These are phyloP conservation scores for Tupaia chinensis DNA, from an alignment of 2,113 vertebrate species.

Conservation along the genomic window DNA sequence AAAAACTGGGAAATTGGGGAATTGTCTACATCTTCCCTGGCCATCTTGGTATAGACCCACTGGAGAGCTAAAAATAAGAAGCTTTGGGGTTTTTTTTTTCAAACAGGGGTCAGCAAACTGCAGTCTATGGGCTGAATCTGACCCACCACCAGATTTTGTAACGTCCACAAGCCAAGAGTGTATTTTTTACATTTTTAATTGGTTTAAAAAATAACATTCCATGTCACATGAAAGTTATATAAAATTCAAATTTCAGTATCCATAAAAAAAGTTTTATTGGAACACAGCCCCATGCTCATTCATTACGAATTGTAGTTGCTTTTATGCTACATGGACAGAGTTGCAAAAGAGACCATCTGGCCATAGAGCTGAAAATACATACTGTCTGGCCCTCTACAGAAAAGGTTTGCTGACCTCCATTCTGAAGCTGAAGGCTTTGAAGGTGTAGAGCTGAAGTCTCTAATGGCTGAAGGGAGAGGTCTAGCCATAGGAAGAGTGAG, in stretches of 20 bases:
- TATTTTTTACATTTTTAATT: background rate
- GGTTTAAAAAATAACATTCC: background rate
- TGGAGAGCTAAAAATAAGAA: background rate
- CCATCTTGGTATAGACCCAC: background rate
- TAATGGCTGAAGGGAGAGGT: background rate
- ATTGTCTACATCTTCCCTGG: background rate
- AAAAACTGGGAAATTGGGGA: background rate
- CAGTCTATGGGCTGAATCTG: background rate
- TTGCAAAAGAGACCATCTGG: background rate
- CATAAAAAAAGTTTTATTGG: conserved; percentile 1
- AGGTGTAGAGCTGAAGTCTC: background rate
- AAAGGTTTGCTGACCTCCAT: background rate
- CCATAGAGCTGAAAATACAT: background rate
- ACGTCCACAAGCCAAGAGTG: background rate
- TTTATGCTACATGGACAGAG: background rate
- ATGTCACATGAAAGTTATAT: conserved; percentile 24
- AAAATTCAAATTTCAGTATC: conserved; percentile 28
- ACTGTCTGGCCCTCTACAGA: background rate
- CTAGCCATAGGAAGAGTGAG: background rate
- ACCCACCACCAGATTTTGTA: background rate
- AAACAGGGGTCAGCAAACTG: background rate
- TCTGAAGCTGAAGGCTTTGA: background rate
- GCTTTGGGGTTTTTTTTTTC: background rate
- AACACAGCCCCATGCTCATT: background rate
- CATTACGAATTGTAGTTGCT: background rate